phyloP scores from a whole-genome alignment of 2,113 vertebrate species.

The Cololabis saira region DNA sequence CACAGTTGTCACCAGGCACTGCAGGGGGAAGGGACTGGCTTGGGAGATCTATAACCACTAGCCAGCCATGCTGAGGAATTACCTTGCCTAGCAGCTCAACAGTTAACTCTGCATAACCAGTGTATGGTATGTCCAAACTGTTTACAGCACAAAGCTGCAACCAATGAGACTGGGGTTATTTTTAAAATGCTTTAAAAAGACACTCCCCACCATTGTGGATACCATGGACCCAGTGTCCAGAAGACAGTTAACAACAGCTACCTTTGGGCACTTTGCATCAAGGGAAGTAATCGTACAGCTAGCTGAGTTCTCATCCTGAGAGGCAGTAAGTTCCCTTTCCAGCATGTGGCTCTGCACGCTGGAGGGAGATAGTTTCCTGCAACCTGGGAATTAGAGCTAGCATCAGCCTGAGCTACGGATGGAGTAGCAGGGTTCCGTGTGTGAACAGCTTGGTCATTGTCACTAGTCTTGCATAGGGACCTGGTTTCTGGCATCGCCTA shows the following conservation, averaged over 20 bases:
- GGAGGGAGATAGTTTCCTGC: background rate
- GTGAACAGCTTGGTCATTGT: background rate
- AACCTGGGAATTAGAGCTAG: background rate
- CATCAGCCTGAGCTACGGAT: background rate
- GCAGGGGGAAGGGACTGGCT: background rate
- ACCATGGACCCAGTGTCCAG: background rate
- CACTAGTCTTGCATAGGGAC: background rate
- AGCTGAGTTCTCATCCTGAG: too few relatives aligned
- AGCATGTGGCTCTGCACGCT: background rate
- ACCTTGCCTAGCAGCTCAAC: background rate
- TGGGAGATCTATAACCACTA: background rate
- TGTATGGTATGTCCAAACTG: background rate
- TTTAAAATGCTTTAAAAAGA: background rate
- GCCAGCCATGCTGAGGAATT: background rate
- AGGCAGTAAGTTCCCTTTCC: too few relatives aligned
- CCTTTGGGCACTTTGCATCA: too few relatives aligned
- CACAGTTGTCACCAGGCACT: fast-evolving
- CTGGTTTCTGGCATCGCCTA: background rate
- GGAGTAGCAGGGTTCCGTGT: background rate
- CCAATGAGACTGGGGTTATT: background rate
- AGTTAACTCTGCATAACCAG: background rate
- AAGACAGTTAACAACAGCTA: background rate
- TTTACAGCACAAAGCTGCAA: background rate
- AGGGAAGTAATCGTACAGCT: too few relatives aligned
- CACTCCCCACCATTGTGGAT: background rate